Conservation (phyloP, 2,888 invertebrate genomes). For the Platynereis dumerilii region DNA sequence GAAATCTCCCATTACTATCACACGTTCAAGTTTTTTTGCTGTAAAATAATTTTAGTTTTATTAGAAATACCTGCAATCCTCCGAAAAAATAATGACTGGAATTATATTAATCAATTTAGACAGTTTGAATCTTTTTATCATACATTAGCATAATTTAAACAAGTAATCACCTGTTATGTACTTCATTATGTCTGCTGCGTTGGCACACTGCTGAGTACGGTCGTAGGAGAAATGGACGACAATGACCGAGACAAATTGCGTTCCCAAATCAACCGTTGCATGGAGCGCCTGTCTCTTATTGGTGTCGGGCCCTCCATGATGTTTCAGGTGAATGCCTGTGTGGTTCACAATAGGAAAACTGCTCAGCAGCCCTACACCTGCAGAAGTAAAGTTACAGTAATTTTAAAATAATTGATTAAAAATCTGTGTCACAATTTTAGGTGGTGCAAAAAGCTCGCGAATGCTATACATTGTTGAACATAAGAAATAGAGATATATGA, state of each 20-base stretch:
- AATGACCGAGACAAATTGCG: slow-evolving; percentile 36
- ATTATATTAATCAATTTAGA: too few species aligned
- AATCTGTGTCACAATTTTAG: too few species aligned
- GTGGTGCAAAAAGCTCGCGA: too few species aligned
- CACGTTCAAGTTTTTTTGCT: slow-evolving; percentile 35
- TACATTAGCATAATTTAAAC: too few species aligned
- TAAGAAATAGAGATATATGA: too few species aligned
- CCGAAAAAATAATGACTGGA: too few species aligned
- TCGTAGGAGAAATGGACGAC: slow-evolving; percentile 54
- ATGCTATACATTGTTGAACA: too few species aligned
- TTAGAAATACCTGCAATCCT: too few species aligned
- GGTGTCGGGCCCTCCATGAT: slow-evolving; percentile 44
- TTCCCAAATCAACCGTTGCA: slow-evolving; percentile 22
- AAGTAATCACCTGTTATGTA: slow-evolving; percentile 39
- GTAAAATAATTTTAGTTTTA: not conserved
- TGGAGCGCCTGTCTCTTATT: slow-evolving; percentile 48
- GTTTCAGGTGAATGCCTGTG: slow-evolving; percentile 36
- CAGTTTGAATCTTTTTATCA: too few species aligned
- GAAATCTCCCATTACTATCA: slow-evolving; percentile 52
- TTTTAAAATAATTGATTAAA: too few species aligned
- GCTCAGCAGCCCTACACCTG: slow-evolving; percentile 52
- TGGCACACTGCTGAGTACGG: slow-evolving; percentile 52
- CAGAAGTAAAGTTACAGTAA: too few species aligned
- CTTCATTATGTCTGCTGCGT: slow-evolving; percentile 44
- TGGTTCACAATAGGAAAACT: slow-evolving; percentile 42